A percentile compares a stretch with the other conserved stretches of the same genome.
These are phyloP conservation scores for Cotesia chilonis DNA, from an alignment of 1,140 invertebrate species.

Conservation along the genomic window DNA sequence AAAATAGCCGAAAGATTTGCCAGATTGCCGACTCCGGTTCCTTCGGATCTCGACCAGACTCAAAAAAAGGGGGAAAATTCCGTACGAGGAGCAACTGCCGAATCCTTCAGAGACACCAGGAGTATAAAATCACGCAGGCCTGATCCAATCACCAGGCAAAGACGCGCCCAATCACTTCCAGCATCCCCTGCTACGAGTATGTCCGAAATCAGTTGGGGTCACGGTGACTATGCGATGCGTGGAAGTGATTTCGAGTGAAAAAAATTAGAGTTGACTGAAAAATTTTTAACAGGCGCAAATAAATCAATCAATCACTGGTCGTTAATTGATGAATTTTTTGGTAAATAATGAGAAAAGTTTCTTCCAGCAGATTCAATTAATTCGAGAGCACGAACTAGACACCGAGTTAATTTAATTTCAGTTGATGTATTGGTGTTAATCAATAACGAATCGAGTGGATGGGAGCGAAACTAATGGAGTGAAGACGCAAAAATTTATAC, in stretches of 20 bases:
- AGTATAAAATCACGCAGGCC: constrained; percentile 17
- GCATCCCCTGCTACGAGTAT: constrained; percentile 30
- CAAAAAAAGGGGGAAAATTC: constrained; percentile 9
- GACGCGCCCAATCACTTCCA: constrained; percentile 36
- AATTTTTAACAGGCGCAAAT: too few species aligned
- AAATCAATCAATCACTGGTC: too few species aligned
- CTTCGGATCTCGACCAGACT: constrained; percentile 42
- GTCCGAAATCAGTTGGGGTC: constrained; percentile 13
- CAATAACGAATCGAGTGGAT: neutral
- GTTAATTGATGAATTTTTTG: neutral
- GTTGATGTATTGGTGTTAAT: neutral
- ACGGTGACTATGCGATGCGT: neutral
- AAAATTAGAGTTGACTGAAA: too few species aligned
- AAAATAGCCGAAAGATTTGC: constrained; percentile 52
- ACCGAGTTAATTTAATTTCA: neutral
- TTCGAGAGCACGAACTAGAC: neutral
- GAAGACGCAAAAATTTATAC: constrained; percentile 2
- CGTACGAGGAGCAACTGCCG: constrained; percentile 21
- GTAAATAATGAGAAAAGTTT: neutral
- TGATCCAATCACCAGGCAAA: constrained; percentile 26
- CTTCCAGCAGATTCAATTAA: neutral
- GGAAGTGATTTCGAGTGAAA: too few species aligned
- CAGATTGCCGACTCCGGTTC: constrained; percentile 46
- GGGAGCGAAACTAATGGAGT: neutral
- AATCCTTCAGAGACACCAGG: constrained; percentile 34